phyloP scores from a whole-genome alignment of 2,113 vertebrate genomes.

The Tragelaphus imberbis region DNA sequence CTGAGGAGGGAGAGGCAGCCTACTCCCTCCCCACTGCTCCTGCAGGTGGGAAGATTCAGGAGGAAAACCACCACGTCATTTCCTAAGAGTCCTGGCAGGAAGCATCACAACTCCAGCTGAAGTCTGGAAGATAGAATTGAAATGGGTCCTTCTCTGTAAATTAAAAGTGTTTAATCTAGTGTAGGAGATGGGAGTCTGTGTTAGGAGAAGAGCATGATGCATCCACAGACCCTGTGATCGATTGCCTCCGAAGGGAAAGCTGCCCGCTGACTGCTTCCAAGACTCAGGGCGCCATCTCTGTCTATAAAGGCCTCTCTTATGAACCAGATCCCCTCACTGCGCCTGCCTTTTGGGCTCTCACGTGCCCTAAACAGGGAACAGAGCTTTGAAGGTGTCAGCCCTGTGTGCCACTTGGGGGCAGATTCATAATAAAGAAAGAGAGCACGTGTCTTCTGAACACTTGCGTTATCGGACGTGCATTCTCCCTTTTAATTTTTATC shows the following conservation, averaged over 20 bases:
- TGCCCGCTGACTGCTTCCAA: fast-evolving
- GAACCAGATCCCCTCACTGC: fast-evolving
- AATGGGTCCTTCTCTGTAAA: fast-evolving
- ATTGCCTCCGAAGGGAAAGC: fast-evolving
- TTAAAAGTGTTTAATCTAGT: neutral
- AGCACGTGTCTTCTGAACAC: fast-evolving
- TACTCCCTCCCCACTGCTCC: too few relatives aligned
- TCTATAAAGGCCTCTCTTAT: fast-evolving
- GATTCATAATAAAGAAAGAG: fast-evolving
- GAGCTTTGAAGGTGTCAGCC: neutral
- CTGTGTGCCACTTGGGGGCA: fast-evolving
- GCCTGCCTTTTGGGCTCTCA: neutral
- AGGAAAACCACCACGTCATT: fast-evolving
- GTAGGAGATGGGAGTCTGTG: neutral
- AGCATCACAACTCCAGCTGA: fast-evolving
- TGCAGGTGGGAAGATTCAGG: too few relatives aligned
- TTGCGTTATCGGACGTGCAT: neutral
- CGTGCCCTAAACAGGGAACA: fast-evolving
- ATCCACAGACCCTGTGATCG: fast-evolving
- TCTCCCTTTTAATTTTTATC: neutral
- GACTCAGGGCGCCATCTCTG: neutral
- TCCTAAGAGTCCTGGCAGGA: too few relatives aligned
- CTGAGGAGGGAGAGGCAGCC: neutral
- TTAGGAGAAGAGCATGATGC: too few relatives aligned
- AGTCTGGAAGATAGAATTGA: neutral